A percentile compares a stretch with the other conserved stretches of the same genome.
phyloP scores from a whole-genome alignment of 1,140 invertebrate genomes.

The Caenorhabditis tropicalis region DNA sequence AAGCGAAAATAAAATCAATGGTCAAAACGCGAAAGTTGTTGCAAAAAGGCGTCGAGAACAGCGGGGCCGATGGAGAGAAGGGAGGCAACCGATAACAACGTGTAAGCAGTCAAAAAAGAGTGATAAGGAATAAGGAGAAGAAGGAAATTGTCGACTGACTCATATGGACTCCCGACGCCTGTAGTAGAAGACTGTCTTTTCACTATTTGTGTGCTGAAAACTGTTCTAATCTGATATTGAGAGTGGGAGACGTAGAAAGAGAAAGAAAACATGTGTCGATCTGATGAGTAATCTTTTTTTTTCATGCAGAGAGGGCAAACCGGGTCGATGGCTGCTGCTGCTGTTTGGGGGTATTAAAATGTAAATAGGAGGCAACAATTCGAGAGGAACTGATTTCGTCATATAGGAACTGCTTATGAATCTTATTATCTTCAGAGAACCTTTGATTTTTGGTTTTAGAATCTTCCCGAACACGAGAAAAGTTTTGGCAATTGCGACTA shows the following conservation, averaged over 20 bases:
- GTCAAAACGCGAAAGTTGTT: neutral
- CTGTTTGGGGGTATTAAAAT: neutral
- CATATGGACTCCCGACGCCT: neutral
- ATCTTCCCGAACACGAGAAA: too few relatives aligned
- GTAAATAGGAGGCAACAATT: neutral
- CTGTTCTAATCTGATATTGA: neutral
- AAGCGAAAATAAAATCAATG: neutral
- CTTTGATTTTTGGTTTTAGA: too few relatives aligned
- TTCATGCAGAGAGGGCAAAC: neutral
- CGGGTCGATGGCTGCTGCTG: neutral
- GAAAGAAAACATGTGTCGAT: constrained; percentile 14
- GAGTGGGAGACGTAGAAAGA: neutral
- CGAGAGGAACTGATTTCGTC: neutral
- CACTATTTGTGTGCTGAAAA: neutral
- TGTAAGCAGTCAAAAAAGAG: neutral
- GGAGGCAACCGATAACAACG: neutral
- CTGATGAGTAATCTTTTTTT: constrained; percentile 28
- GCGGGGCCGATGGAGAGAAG: neutral
- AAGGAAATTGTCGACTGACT: neutral
- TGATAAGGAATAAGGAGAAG: constrained; percentile 33
- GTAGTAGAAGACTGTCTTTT: neutral
- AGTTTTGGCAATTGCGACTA: too few relatives aligned
- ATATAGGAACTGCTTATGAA: neutral
- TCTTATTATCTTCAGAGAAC: too few relatives aligned
- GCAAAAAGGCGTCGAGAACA: constrained; percentile 16